These are phyloP conservation scores for Ctenicera cuprea DNA, from an alignment of 2,888 invertebrate genomes.

Conservation along the genomic window DNA sequence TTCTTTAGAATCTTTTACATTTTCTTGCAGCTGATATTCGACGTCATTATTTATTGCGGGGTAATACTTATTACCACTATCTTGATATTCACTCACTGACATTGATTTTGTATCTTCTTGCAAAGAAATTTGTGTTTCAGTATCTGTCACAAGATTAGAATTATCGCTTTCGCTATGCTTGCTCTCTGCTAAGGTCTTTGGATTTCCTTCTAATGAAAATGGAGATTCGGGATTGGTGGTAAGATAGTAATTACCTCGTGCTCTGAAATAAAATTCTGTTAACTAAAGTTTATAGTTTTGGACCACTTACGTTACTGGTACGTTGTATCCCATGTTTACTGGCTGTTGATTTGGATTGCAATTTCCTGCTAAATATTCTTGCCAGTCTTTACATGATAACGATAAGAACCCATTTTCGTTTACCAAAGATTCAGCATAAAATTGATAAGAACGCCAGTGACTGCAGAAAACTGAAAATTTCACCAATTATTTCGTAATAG, in stretches of 20 bases:
- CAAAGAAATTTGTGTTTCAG: too few relatives aligned
- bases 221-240: constrained; percentile 74
- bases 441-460: constrained; percentile 79
- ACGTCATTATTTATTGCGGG: too few relatives aligned
- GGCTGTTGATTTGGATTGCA: constrained; percentile 66
- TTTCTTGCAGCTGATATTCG: too few relatives aligned
- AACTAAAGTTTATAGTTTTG: background rate
- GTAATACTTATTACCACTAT: too few relatives aligned
- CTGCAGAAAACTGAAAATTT: constrained; percentile 77
- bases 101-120: too few relatives aligned
- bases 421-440: constrained; percentile 77
- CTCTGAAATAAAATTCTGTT: constrained; percentile 70
- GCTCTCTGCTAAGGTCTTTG: constrained; percentile 1
- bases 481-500: too few relatives aligned
- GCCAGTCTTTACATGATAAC: constrained; percentile 73
- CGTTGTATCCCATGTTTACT: constrained; percentile 27
- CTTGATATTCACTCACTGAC: too few relatives aligned
- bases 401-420: constrained; percentile 74
- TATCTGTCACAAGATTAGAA: too few relatives aligned
- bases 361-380: constrained; percentile 71
- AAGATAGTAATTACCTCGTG: constrained; percentile 75
- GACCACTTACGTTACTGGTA: constrained; percentile 19
- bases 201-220: constrained; percentile 64
- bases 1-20: too few relatives aligned
- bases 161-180: too few relatives aligned